Evolutionary conservation across 2,888 invertebrate genomes (phyloP), one percentile per base, ranked within the genome.

Genomic region (Ditula angustiorana): DNA sequence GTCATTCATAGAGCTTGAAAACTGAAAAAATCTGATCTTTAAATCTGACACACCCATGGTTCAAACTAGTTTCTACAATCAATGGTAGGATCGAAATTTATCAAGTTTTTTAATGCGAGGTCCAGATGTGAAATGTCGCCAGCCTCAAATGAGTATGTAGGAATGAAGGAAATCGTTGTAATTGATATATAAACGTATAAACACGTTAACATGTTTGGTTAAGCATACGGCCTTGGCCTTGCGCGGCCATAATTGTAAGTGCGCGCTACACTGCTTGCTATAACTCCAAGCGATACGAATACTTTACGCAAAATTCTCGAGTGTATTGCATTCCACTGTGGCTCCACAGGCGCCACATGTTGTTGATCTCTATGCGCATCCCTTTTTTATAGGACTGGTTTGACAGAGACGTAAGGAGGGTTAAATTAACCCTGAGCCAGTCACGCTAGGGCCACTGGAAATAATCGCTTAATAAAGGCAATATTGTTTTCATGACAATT

Each of bases 131-230:
- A 52, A 46, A 52, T 46, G 46, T 63, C 52, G 33, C 28, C 23
- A 5, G 19, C 30, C 33, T 23, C 46, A 58, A 19, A 53, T 23
- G 53, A 35, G 28, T 16, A 56, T 49, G 55, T 13, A 35, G 41
- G 61, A 57, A 66, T 66, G 58, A 35, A 61, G 66, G 66, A 66
- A 66, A 61, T 62, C 61, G 16, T 28, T 52, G 26, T 58, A 57
- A 61, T 57, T 13, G 16, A 49, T 35, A 49, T 57, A 52, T 52
- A 52, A 26, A 46, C 58, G 37, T 50, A 46, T 59, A 58, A 58
- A 58, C 52, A 47, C 2, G 58, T 59, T 57, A 58, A 52, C 57
- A 5, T 58, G 57, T 63, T 58, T 63, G 57, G 44, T 26, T 50
- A 59, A 11, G 56, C 5, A 3, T 41, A 13, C 55, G 47, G 35